Evolutionary conservation across 2,888 invertebrate species (phyloP).

Genomic region (Parnassius glacialis): DNA sequence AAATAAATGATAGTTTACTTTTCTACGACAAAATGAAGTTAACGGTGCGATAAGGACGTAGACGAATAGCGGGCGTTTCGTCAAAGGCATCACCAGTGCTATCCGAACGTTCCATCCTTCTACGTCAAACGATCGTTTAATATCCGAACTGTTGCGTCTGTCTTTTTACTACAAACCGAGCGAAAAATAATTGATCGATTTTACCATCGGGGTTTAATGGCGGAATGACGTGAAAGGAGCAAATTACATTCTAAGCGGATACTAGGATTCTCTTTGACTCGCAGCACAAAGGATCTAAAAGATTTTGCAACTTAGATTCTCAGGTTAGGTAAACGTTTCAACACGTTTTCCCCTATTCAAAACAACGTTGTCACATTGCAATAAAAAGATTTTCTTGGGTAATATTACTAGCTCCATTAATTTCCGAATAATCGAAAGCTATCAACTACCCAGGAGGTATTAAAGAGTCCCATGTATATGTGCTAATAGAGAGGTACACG

Average conservation of each 20-base stretch:
- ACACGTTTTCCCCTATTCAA: no score
- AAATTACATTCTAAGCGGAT: slow-evolving; percentile 33
- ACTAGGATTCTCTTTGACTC: slow-evolving; percentile 40
- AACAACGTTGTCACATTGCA: no score
- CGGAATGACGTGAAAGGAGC: slow-evolving; percentile 59
- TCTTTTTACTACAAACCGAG: slow-evolving; percentile 66
- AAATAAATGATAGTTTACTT: slow-evolving; percentile 12
- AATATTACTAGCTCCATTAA: no score
- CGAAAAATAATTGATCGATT: slow-evolving; percentile 78
- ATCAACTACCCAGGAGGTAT: no score
- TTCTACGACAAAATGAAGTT: slow-evolving; percentile 7
- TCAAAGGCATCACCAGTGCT: slow-evolving; percentile 29
- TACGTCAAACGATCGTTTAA: slow-evolving; percentile 60
- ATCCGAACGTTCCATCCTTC: slow-evolving; percentile 39
- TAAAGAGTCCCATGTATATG: no score
- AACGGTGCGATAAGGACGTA: slow-evolving; percentile 61
- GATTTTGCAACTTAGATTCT: slow-evolving; percentile 39
- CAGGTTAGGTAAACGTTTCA: not conserved
- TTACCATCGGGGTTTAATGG: slow-evolving; percentile 57
- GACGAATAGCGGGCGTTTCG: slow-evolving; percentile 45
- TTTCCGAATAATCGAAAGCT: no score
- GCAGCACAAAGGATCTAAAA: slow-evolving; percentile 45
- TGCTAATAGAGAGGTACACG: no score
- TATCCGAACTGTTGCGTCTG: slow-evolving; percentile 63
- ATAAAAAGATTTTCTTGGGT: no score